Conservation (phyloP, 1,140 invertebrate species). For the Leptonema lineaticorne region DNA sequence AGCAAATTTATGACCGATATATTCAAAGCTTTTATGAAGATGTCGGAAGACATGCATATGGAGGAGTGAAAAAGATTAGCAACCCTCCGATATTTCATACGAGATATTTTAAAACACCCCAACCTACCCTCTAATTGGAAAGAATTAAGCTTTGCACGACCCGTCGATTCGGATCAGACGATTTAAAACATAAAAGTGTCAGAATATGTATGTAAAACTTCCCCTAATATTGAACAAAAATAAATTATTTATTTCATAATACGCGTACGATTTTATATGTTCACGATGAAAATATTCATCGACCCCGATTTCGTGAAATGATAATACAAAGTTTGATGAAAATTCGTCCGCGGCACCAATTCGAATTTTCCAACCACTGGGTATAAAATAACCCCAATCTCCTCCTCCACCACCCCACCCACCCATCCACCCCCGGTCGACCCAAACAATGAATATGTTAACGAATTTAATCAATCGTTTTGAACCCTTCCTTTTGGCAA, state of each 20-base stretch:
- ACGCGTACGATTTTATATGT: not conserved
- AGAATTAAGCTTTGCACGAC: not conserved
- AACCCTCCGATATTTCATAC: not conserved
- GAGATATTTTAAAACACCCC: not conserved
- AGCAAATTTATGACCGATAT: too few relatives aligned
- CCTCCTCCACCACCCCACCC: too few relatives aligned
- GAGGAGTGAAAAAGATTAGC: not conserved
- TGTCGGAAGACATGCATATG: too few relatives aligned
- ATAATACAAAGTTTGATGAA: too few relatives aligned
- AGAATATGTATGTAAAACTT: not conserved
- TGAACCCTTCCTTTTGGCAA: not conserved
- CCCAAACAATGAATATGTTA: not conserved
- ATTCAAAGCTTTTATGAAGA: too few relatives aligned
- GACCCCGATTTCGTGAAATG: not conserved
- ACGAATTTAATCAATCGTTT: not conserved
- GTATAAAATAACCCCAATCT: not conserved
- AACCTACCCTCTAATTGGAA: not conserved
- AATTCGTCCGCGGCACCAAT: not conserved
- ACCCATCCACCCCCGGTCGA: not conserved
- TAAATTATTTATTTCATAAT: not conserved
- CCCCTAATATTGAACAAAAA: too few relatives aligned
- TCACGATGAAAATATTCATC: not conserved
- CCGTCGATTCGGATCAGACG: not conserved
- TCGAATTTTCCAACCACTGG: slow-evolving; percentile 2
- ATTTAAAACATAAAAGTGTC: not conserved